A percentile compares a stretch with the other conserved stretches of the same genome.
These are phyloP conservation scores for Trissonchulus sp. DNA, from an alignment of 2,888 invertebrate genomes.

Conservation along the genomic window DNA sequence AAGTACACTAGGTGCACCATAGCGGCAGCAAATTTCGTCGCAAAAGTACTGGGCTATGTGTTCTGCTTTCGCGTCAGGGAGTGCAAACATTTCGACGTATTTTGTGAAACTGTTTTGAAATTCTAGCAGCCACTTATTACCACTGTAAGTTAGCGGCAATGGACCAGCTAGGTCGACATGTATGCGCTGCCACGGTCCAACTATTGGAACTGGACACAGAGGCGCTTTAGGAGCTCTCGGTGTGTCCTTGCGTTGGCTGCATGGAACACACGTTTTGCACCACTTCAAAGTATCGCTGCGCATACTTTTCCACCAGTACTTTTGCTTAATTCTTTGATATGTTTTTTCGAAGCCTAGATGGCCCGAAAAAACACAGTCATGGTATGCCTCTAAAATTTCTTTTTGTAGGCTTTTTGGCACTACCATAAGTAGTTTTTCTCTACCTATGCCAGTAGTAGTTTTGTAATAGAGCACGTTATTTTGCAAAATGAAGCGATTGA, in stretches of 20 bases:
- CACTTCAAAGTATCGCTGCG: constrained; percentile 30
- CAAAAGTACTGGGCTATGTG: constrained; percentile 41
- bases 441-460: no score
- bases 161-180: constrained; percentile 40
- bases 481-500: no score
- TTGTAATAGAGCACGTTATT: no score
- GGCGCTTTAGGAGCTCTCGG: no score
- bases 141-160: constrained; percentile 31
- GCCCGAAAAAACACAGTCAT: constrained; percentile 33
- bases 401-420: not conserved
- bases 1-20: not conserved
- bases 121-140: constrained; percentile 40
- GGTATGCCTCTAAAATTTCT: constrained; percentile 15
- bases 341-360: constrained; percentile 39
- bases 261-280: constrained; percentile 33
- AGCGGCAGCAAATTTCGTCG: not conserved
- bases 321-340: constrained; percentile 24
- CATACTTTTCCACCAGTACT: constrained; percentile 38
- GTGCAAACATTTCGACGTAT: no score
- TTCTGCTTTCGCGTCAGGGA: constrained; percentile 45
- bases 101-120: no score
- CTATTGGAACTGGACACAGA: no score
- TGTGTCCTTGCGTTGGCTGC: constrained; percentile 28
- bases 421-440: no score
- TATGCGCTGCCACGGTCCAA: constrained; percentile 38